phyloP scores from a whole-genome alignment of 2,797 vertebrate species.

The Eutrigla gurnardus region DNA sequence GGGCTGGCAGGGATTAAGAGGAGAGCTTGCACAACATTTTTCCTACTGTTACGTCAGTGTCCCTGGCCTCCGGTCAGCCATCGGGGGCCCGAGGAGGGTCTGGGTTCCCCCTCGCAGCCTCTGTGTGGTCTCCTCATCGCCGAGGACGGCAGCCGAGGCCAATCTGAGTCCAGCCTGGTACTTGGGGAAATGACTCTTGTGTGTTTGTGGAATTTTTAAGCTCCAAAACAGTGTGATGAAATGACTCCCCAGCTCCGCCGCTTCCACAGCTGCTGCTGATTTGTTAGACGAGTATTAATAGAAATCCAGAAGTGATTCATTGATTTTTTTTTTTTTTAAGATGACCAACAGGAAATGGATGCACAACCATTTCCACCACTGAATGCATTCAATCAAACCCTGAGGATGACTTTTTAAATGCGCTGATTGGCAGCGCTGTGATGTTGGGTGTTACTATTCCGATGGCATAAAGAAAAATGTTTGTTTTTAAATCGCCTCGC shows the following conservation, averaged over 20 bases:
- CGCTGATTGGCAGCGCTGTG: background rate
- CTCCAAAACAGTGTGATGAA: background rate
- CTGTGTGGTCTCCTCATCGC: slow-evolving; percentile 71
- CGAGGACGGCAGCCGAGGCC: slow-evolving; percentile 35
- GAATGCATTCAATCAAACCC: background rate
- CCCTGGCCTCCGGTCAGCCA: slow-evolving; percentile 56
- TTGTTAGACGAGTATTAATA: background rate
- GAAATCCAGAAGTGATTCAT: background rate
- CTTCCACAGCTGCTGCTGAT: slow-evolving; percentile 35
- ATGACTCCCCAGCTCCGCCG: background rate
- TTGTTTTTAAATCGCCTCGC: too few relatives aligned
- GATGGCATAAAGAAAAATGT: too few relatives aligned
- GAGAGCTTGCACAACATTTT: slow-evolving; percentile 71
- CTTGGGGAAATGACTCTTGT: slow-evolving; percentile 13
- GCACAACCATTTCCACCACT: background rate
- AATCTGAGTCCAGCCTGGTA: slow-evolving; percentile 33
- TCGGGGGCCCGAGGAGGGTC: slow-evolving; percentile 42
- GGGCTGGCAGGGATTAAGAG: slow-evolving; percentile 57
- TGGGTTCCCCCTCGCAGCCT: slow-evolving; percentile 47
- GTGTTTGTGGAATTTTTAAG: background rate
- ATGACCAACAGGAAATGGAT: background rate
- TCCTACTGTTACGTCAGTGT: slow-evolving; percentile 71
- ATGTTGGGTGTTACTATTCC: too few relatives aligned
- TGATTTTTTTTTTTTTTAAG: too few relatives aligned
- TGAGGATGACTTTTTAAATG: background rate